Evolutionary conservation across 2,113 vertebrate genomes (phyloP), one percentile per base, ranked within the genome.

Genomic region (Muscicapa adusta): DNA sequence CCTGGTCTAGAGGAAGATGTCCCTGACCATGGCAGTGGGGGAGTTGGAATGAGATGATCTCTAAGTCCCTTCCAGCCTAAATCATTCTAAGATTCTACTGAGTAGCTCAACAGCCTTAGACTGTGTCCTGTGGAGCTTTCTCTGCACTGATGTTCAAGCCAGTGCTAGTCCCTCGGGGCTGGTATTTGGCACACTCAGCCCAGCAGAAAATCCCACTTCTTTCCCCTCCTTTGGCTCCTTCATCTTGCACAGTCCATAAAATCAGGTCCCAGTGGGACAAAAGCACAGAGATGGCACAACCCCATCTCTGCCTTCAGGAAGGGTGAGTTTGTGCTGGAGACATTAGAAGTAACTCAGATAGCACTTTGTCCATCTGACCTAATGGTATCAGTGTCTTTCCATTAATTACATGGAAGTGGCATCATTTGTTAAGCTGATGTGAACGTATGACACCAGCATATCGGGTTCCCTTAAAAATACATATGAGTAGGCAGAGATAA

Each of bases 401-500:
- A 77, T 94, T 94, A 96, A 96, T 94, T 95, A 80, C 63, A 14
- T 25, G n/a, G 67, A 88, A 91, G 53, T 42, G 7, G 51, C 71
- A 90, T 71, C 75, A 73, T 91, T 93, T 88, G 31, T 97, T 96
- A 95, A 76, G 17, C 31, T 71, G 50, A 51, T 88, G 75, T 56
- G 85, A 91, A 74, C 0, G 10, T 43, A 67, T 26, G 93, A 93
- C 91, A 93, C 43, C 4, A 4, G 82, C 2, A 0, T 94, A 94
- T 91, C 51, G 5, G 60, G 60, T 48, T 79, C 43, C 51, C 88
- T 85, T 93, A 91, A 95, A 97, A 95, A 96, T 88, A 95, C 56
- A 23, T 67, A 96, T 38, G 91, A 96, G 88, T 43, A 83, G 51
- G 80, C 57, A 93, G 89, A 96, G 95, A 97, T 97, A 96, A 97